Evolutionary conservation across 2,797 vertebrate species (phyloP), one percentile per base, ranked within the genome.

Genomic region (Myioborus melanocephalus): DNA sequence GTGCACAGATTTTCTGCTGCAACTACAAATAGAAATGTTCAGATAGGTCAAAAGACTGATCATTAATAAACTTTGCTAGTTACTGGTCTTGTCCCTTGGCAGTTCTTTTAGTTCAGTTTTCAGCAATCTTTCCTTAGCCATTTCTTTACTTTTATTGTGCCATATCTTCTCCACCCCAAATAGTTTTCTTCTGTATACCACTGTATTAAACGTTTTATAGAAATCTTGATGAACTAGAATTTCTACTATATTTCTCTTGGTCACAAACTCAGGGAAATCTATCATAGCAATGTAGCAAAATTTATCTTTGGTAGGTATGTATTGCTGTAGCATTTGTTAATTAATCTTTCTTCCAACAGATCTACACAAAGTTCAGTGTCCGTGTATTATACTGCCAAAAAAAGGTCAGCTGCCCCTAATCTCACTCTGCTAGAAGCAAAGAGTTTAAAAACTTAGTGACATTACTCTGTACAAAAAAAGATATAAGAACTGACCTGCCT

Each of bases 291-390:
- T 64, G 47, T 60, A 32, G 34, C 17, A 84, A 22, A 66, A 39
- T 73, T 82, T 73, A 30, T 56, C 63, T 79, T 86, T 82, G 23
- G 39, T 76, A 69, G 22, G 27, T 64, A 37, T 28, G 22, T 56
- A 52, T 41, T 76, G 21, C 49, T 76, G 71, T 24, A 69, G 14
- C 57, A 70, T 83, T 93, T 52, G 5, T 57, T 88, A 91, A 87
- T 93, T 84, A 86, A 77, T 85, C 39, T 85, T 86, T 86, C 37
- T 93, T 93, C 50, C 63, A 94, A 61, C 55, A 90, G 30, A 60
- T 69, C 41, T 83, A 59, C 10, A 10, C 44, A 84, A 87, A 92
- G 72, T 94, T 96, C 84, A 82, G 66, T 53, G 63, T 53, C 86
- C 30, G 18, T 77, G 79, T 72, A 83, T 87, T 78, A 81, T n/a